phyloP scores from a whole-genome alignment of 1,140 invertebrate genomes.

The Drosophila miranda region DNA sequence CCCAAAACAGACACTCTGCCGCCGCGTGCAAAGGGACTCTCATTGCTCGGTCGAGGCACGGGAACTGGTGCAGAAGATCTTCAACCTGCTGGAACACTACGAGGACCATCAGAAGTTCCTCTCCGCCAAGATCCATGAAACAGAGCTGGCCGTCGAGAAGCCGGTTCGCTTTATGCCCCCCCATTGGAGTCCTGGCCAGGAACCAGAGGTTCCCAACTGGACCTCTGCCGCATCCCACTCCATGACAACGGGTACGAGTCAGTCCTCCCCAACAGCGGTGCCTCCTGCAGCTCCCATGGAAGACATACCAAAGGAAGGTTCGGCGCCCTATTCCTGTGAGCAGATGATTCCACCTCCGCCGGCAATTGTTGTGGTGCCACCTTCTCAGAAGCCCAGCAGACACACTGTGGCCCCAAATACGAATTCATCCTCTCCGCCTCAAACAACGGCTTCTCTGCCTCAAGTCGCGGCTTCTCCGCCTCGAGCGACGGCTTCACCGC shows the following conservation, averaged over 20 bases:
- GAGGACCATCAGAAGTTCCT: slow-evolving; percentile 59
- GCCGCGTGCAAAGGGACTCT: slow-evolving; percentile 47
- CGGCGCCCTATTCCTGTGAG: not conserved
- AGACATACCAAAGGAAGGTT: not conserved
- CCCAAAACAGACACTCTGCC: slow-evolving; percentile 40
- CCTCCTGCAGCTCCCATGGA: not conserved
- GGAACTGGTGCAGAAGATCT: slow-evolving; percentile 64
- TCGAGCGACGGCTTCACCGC: too few species aligned
- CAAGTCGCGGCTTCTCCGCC: too few species aligned
- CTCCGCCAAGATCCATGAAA: slow-evolving; percentile 57
- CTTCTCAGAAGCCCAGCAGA: not conserved
- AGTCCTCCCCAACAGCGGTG: not conserved
- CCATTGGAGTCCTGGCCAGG: not conserved
- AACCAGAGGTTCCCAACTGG: not conserved
- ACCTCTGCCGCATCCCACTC: not conserved
- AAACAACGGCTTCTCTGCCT: too few species aligned
- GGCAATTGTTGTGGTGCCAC: not conserved
- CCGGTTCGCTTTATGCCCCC: slow-evolving; percentile 45
- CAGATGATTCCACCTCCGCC: slow-evolving; percentile 12
- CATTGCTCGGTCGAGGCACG: slow-evolving; percentile 51
- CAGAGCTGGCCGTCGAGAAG: slow-evolving; percentile 50
- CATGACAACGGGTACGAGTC: not conserved
- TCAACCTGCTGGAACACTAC: slow-evolving; percentile 62
- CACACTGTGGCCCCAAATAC: slow-evolving; percentile 41
- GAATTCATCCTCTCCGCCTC: not conserved